Base-by-base conservation (phyloP, 2,797 vertebrate species). In the Ptychobarbus kaznakovi region DNA sequence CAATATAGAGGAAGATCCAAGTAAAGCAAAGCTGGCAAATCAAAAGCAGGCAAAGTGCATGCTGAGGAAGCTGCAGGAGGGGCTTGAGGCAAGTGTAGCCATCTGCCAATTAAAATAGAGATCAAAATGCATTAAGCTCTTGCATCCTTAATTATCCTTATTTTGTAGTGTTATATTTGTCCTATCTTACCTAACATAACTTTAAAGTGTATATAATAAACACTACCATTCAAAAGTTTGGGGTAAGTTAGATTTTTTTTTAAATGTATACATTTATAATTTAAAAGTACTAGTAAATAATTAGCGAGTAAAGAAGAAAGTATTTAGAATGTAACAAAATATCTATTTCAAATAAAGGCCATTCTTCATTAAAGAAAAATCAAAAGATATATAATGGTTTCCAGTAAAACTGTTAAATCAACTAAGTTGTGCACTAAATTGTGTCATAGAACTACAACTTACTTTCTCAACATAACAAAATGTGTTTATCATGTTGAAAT, bases 11-110 rank as follows among this genome's bases (percentile, higher is more conserved):
- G 81, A 89, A 73, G 84, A 81, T 78, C 86, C 86, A 13, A 68
- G 61, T 18, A 92, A 91, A 4, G 95, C 93, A 12, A 89, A 92
- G 6, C 89, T 90, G 42, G 16, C 32, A 38, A 95, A 94, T 90
- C 89, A 51, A 51, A 51, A 51, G 5, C 49, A 95, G 49, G 95
- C 93, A 53, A 90, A 91, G 2, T 92, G 95, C 18, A 95, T 95
- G 94, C 90, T 93, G 78, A 88, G 85, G 76, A 95, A 96, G 92
- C 90, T 95, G 85, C 89, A 90, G 10, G 93, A 94, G 81, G 95
- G 94, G 20, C 91, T 95, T 86, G 93, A 93, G 2, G 70, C 89
- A 0, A 87, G 81, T 0, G 92, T 94, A 80, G 90, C 92, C 3
- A 86, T 96, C 46, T 94, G 61, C 94, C 95, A 0, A 93, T 94